Percentiles rank a stretch among this genome's conserved stretches.
These are phyloP conservation scores for Cyanoramphus novaezelandiae DNA, from an alignment of 2,113 vertebrate species.

Conservation along the genomic window DNA sequence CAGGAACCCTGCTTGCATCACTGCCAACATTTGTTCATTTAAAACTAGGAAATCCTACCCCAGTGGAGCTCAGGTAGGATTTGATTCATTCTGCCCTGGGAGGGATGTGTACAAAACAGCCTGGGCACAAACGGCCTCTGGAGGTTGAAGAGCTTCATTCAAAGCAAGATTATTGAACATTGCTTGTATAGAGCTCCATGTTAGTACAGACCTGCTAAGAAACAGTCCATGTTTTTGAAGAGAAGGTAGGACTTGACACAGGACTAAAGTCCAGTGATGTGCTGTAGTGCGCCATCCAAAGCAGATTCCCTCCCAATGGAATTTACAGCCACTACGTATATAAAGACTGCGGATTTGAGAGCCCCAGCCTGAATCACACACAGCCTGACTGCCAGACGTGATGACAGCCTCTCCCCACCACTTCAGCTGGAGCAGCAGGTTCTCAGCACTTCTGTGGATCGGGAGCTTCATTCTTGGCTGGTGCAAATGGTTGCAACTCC, in stretches of 20 bases:
- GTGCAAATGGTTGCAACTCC: not conserved
- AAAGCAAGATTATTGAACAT: not conserved
- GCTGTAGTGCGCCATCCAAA: not conserved
- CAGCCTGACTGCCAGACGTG: not conserved
- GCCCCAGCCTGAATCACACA: slow-evolving; percentile 29
- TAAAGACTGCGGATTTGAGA: slow-evolving; percentile 5
- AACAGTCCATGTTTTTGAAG: not conserved
- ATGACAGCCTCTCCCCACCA: slow-evolving; percentile 59
- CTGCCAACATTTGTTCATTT: slow-evolving; percentile 46
- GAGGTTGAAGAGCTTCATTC: not conserved
- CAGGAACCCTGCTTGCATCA: slow-evolving; percentile 6
- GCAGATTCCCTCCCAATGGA: not conserved
- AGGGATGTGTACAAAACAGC: not conserved
- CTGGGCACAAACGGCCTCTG: not conserved
- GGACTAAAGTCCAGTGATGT: not conserved
- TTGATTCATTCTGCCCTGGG: not conserved
- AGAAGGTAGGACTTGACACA: not conserved
- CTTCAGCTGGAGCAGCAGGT: slow-evolving; percentile 66
- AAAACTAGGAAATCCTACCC: slow-evolving; percentile 5
- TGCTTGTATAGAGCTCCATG: not conserved
- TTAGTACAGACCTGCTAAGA: not conserved
- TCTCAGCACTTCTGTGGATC: slow-evolving; percentile 50
- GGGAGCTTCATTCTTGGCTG: not conserved
- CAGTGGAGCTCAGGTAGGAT: not conserved
- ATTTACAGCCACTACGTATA: not conserved